A percentile compares a stretch with the other conserved stretches of the same genome.
Conservation (phyloP, 2,113 vertebrate genomes). For the Asarcornis scutulata region DNA sequence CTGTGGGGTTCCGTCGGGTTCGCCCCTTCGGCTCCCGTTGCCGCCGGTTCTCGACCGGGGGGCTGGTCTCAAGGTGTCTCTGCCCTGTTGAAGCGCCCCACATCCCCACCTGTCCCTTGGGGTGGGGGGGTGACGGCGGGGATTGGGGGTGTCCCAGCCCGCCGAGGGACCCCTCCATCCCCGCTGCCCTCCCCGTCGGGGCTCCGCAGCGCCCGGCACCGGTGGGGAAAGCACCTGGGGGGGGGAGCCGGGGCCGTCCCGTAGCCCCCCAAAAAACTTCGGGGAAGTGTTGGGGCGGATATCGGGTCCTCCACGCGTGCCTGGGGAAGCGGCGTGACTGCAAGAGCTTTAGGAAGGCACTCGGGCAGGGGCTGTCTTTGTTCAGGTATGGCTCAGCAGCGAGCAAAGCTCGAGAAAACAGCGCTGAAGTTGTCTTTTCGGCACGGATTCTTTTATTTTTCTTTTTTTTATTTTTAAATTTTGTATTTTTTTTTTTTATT, state of each 20-base stretch:
- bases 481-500: no score
- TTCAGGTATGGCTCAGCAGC: neutral
- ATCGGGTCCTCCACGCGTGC: neutral
- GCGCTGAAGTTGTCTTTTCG: neutral
- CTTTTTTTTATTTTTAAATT: no score
- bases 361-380: fast-evolving
- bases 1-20: no score
- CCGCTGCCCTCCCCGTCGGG: neutral
- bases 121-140: neutral
- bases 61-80: neutral
- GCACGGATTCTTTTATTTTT: neutral
- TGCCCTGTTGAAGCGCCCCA: no score
- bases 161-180: fast-evolving
- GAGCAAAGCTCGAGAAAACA: neutral
- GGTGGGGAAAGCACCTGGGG: no score
- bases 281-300: no score
- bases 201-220: neutral
- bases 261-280: fast-evolving
- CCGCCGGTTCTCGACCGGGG: no score
- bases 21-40: no score
- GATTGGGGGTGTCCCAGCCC: neutral
- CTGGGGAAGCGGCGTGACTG: neutral
- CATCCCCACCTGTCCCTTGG: no score
- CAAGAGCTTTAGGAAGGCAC: neutral
- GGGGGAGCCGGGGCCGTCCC: no score